These are phyloP conservation scores for Sceloporus undulatus DNA, from an alignment of 2,113 vertebrate species.

Conservation along the genomic window DNA sequence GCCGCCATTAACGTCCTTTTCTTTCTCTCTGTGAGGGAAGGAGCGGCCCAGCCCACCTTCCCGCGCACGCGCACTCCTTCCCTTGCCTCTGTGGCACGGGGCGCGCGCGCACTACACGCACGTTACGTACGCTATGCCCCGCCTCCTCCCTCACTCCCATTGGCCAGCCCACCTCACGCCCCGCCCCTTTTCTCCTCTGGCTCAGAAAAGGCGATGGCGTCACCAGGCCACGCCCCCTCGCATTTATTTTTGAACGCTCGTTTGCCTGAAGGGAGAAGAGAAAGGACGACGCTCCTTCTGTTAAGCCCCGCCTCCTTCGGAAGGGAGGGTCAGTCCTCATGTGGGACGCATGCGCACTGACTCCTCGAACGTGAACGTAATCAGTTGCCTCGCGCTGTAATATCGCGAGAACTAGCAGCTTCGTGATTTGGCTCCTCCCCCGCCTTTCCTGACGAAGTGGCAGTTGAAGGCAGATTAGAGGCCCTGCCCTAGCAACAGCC, in stretches of 20 bases:
- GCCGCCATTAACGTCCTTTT: constrained; percentile 39
- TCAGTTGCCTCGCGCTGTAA: too few species aligned
- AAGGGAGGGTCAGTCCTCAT: too few species aligned
- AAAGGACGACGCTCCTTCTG: accelerated
- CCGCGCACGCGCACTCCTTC: too few species aligned
- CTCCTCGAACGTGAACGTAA: too few species aligned
- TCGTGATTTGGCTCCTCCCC: neutral
- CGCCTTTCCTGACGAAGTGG: neutral
- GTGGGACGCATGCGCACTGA: neutral
- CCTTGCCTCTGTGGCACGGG: too few species aligned
- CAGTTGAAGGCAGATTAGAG: neutral
- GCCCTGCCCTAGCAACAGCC: too few species aligned
- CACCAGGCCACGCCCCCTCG: neutral
- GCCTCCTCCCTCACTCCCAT: neutral
- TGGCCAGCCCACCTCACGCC: neutral
- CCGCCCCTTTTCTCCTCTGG: too few species aligned
- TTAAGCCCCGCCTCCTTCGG: neutral
- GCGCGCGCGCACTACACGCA: too few species aligned
- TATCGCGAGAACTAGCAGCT: neutral
- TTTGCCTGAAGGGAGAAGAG: accelerated
- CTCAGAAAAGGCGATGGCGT: neutral
- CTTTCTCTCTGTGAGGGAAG: neutral
- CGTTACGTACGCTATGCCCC: too few species aligned
- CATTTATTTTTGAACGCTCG: too few species aligned
- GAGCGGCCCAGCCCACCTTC: neutral